phyloP scores from a whole-genome alignment of 2,113 vertebrate genomes.

The Neoarius graeffei region DNA sequence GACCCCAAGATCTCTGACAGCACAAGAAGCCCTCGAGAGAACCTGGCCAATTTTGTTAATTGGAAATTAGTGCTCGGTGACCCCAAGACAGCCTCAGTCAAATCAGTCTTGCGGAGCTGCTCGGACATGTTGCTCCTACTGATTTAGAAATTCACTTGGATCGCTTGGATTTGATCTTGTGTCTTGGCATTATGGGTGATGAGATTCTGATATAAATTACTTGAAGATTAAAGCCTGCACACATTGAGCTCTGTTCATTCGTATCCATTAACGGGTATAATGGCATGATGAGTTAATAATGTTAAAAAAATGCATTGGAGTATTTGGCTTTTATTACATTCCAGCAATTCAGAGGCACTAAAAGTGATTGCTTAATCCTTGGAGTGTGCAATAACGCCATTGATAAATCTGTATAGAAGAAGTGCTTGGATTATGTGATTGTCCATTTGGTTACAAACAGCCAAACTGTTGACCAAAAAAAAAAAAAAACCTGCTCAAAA shows the following conservation, averaged over 20 bases:
- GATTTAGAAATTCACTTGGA: not conserved
- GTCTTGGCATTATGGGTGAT: not conserved
- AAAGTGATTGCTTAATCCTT: not conserved
- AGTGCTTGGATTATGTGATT: not conserved
- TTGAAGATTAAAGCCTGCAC: not conserved
- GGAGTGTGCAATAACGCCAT: not conserved
- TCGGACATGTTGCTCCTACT: not conserved
- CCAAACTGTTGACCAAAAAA: not conserved
- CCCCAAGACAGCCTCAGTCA: slow-evolving; percentile 30
- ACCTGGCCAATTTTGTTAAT: slow-evolving; percentile 46
- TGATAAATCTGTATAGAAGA: not conserved
- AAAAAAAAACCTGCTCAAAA: not conserved
- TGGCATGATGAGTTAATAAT: not conserved
- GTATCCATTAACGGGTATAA: not conserved
- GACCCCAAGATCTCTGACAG: slow-evolving; percentile 57
- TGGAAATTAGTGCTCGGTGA: slow-evolving; percentile 39
- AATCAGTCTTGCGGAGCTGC: slow-evolving; percentile 15
- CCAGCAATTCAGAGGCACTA: not conserved
- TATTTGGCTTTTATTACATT: not conserved
- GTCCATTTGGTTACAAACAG: not conserved
- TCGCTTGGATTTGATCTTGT: not conserved
- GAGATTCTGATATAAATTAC: not conserved
- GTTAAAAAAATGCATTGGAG: not conserved
- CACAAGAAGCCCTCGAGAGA: slow-evolving; percentile 18
- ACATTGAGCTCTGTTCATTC: not conserved